A percentile compares a stretch with the other conserved stretches of the same genome.
Evolutionary conservation across 2,888 invertebrate species (phyloP).

Genomic region (Punctoribates punctum): DNA sequence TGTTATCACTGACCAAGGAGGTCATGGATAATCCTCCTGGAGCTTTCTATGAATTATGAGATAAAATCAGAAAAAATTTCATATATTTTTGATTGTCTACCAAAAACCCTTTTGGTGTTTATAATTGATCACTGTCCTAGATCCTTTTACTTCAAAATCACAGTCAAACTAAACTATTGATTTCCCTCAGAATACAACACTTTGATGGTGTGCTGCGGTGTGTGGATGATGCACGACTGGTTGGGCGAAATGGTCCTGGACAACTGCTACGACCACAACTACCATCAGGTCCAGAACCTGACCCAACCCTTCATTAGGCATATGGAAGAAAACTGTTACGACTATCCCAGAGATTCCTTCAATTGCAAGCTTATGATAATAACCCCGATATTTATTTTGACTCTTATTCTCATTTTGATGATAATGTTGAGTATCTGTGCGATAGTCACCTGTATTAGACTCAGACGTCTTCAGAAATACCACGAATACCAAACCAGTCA

Average conservation of each 20-base stretch:
- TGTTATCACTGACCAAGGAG: too few species aligned
- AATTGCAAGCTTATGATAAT: constrained; percentile 32
- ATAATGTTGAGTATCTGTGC: constrained; percentile 23
- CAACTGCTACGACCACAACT: constrained; percentile 31
- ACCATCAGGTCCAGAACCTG: constrained; percentile 29
- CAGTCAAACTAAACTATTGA: not conserved
- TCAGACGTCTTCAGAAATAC: not conserved
- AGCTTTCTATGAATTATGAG: too few species aligned
- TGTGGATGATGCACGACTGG: constrained; percentile 33
- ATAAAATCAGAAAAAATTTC: too few species aligned
- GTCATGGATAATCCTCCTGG: too few species aligned
- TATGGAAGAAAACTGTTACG: constrained; percentile 8
- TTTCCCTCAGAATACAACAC: constrained; percentile 21
- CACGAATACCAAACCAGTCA: not conserved
- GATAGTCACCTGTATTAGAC: constrained; percentile 1
- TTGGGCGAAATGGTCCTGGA: constrained; percentile 19
- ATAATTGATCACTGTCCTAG: too few species aligned
- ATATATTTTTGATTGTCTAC: too few species aligned
- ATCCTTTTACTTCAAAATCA: too few species aligned
- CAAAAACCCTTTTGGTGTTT: too few species aligned
- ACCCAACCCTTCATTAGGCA: constrained; percentile 4
- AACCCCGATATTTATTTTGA: constrained; percentile 10
- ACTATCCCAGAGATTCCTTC: constrained; percentile 24
- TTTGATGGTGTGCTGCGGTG: constrained; percentile 34
- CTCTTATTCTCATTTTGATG: constrained; percentile 5